phyloP scores from a whole-genome alignment of 2,888 invertebrate species.

The Anticlea derivata region DNA sequence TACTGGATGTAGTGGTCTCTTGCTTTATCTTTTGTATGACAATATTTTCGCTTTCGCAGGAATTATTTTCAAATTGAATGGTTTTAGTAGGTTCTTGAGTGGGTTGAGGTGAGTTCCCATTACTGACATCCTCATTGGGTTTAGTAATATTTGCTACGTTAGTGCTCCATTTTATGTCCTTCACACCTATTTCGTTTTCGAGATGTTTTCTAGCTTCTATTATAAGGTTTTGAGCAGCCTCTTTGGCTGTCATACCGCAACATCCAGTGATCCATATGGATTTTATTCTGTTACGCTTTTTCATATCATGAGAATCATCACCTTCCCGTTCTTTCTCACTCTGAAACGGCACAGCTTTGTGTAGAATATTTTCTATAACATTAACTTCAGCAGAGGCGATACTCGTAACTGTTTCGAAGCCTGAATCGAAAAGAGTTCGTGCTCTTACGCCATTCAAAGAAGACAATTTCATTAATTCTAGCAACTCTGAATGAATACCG shows the following conservation, averaged over 20 bases:
- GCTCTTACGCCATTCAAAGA: slow-evolving; percentile 93
- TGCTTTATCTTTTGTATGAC: background rate
- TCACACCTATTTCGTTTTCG: slow-evolving; percentile 89
- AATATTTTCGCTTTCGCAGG: background rate
- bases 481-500: slow-evolving; percentile 95
- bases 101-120: too few relatives aligned
- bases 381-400: slow-evolving; percentile 89
- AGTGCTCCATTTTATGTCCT: slow-evolving; percentile 87
- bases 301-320: slow-evolving; percentile 86
- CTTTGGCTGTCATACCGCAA: slow-evolving; percentile 90
- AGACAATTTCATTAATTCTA: slow-evolving; percentile 94
- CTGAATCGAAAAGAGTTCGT: slow-evolving; percentile 91
- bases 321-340: slow-evolving; percentile 89
- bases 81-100: background rate
- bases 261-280: slow-evolving; percentile 92
- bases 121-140: slow-evolving; percentile 8
- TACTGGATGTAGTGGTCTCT: background rate
- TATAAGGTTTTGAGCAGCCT: slow-evolving; percentile 92
- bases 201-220: slow-evolving; percentile 89
- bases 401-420: slow-evolving; percentile 90
- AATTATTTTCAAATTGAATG: background rate
- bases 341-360: slow-evolving; percentile 92
- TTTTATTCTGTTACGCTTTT: slow-evolving; percentile 87
- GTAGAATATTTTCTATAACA: slow-evolving; percentile 89
- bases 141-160: slow-evolving; percentile 35